phyloP scores from a whole-genome alignment of 2,797 vertebrate species.

The Nyctalus aviator region DNA sequence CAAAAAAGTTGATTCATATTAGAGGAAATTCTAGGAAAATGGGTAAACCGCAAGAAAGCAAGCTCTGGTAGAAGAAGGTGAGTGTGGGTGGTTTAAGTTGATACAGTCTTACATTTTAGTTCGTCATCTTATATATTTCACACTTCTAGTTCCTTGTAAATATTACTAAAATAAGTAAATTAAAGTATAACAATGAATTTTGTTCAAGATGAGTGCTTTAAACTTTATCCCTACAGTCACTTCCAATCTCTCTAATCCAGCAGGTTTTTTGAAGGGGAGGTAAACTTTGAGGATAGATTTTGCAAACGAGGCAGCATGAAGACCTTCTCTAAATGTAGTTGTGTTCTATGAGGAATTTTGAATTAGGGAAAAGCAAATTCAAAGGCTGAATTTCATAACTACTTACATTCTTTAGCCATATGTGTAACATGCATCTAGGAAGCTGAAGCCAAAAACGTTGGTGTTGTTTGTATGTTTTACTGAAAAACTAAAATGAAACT shows the following conservation, averaged over 20 bases:
- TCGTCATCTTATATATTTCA: background rate
- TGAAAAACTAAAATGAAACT: constrained; percentile 52
- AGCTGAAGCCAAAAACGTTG: constrained; percentile 46
- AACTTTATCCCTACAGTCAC: background rate
- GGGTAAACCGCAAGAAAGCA: background rate
- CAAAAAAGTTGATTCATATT: constrained; percentile 39
- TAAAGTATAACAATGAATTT: background rate
- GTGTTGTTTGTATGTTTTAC: constrained; percentile 30
- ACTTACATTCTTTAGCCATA: constrained; percentile 51
- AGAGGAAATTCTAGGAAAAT: constrained; percentile 21
- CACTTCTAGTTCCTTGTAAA: constrained; percentile 18
- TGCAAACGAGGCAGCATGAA: constrained; percentile 9
- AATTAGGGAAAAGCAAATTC: constrained; percentile 53
- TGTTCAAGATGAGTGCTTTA: constrained; percentile 33
- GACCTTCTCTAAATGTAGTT: constrained; percentile 38
- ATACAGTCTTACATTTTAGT: background rate
- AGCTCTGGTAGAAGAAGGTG: background rate
- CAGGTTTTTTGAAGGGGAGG: background rate
- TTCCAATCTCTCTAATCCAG: constrained; percentile 18
- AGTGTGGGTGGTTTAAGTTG: background rate
- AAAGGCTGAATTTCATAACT: constrained; percentile 56
- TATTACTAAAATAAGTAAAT: constrained; percentile 48
- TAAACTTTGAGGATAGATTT: background rate
- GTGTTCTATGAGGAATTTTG: constrained; percentile 7
- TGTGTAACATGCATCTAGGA: constrained; percentile 40